These are phyloP conservation scores for silkworm (Bombyx mori) DNA, from an alignment of 1,140 invertebrate species.

Conservation along the genomic window DNA sequence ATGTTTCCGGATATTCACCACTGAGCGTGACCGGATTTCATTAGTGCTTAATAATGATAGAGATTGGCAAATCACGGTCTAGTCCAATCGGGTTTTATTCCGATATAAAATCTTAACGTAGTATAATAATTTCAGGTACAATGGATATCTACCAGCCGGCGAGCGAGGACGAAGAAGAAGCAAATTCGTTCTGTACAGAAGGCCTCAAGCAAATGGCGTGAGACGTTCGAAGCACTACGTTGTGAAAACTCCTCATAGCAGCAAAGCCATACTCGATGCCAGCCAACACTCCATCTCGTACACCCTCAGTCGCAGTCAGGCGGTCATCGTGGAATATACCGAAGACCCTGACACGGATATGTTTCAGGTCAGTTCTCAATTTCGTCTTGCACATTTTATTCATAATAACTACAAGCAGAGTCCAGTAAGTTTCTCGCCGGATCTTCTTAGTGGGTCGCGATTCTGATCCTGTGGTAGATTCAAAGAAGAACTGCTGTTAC, in stretches of 20 bases:
- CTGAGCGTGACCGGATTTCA: too few relatives aligned
- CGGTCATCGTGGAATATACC: conserved; percentile 97
- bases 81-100: background rate
- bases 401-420: too few relatives aligned
- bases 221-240: conserved; percentile 96
- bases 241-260: conserved; percentile 90
- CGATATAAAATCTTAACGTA: background rate
- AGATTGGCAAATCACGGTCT: background rate
- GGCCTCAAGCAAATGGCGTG: conserved; percentile 90
- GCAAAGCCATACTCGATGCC: conserved; percentile 92
- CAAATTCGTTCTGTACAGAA: conserved; percentile 93
- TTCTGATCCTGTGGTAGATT: too few relatives aligned
- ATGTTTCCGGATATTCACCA: too few relatives aligned
- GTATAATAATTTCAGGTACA: conserved; percentile 81
- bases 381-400: too few relatives aligned
- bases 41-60: background rate
- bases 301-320: conserved; percentile 95
- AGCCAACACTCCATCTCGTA: conserved; percentile 97
- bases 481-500: too few relatives aligned
- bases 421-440: too few relatives aligned
- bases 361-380: conserved; percentile 87
- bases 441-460: too few relatives aligned
- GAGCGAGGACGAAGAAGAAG: conserved; percentile 92
- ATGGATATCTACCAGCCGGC: conserved; percentile 93
- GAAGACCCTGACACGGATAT: conserved; percentile 96